These are phyloP conservation scores for Columba livia DNA, from an alignment of 2,113 vertebrate genomes.

Conservation along the genomic window DNA sequence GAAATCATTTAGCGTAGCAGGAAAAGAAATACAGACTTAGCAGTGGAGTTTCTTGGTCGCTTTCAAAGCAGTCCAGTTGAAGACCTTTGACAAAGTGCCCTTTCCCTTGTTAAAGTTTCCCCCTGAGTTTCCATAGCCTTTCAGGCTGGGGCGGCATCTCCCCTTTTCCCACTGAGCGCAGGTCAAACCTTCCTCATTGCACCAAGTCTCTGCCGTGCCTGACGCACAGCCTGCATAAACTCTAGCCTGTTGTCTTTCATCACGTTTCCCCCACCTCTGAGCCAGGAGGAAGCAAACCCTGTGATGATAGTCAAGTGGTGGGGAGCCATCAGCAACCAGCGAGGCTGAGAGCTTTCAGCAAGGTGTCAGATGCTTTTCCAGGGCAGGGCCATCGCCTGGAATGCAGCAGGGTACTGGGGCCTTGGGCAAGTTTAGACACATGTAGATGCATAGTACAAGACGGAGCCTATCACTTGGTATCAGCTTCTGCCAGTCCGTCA, in stretches of 20 bases:
- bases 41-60: neutral
- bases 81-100: neutral
- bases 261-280: rapidly evolving
- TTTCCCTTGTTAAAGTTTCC: neutral
- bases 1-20: neutral
- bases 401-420: neutral
- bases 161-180: rapidly evolving
- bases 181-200: neutral
- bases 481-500: neutral
- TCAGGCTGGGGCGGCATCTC: neutral
- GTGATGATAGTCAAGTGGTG: rapidly evolving
- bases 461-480: constrained; percentile 4
- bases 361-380: neutral
- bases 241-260: neutral
- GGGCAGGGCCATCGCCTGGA: constrained; percentile 2
- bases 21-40: neutral
- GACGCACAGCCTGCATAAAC: rapidly evolving
- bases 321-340: neutral
- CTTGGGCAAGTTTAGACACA: neutral
- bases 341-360: neutral
- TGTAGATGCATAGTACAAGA: neutral
- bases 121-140: neutral
- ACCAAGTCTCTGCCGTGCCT: rapidly evolving
- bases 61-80: neutral
- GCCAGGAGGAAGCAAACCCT: neutral